Evolutionary conservation across 2,113 vertebrate species (phyloP), one percentile per base, ranked within the genome.

Genomic region (Hemibagrus wyckioides): DNA sequence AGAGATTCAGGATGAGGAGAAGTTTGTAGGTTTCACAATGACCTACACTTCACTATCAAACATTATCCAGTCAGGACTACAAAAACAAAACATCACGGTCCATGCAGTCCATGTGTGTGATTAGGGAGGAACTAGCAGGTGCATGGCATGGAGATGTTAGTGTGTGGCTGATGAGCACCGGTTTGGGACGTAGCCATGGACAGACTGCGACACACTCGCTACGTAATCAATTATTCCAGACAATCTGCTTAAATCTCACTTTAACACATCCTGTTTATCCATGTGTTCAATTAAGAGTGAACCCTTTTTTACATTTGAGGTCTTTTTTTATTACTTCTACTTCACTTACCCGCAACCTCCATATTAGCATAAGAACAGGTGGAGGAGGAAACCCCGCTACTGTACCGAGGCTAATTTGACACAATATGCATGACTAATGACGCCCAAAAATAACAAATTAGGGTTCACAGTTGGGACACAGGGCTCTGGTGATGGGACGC

Each of bases 371-470:
- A 52, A 67, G 48, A 84, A 36, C 83, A 84, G 83, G 83, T 84
- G 83, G 83, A 85, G 33, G 36, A 85, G 83, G 83, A 75, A 85
- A 85, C 83, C 83, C 83, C 83, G 52, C 83, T 50, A 85, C 83
- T 85, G 83, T 85, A 85, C 50, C 36, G 17, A 57, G 83, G 50
- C 69, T 85, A 75, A 85, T 85, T 85, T 85, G 83, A 85, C 83
- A 85, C 83, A 75, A 71, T 85, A 85, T 75, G 67, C 83, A 85
- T 75, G 83, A 87, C 86, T 75, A 83, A 77, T 63, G 80, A 67
- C n/a, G 73, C 82, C 82, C 86, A 67, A 61, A 83, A 83, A 77
- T 82, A 87, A 87, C 80, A 87, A 84, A 79, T 77, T 76, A 83
- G 81, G 48, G 21, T 61, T 56, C 71, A 67, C 44, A 39, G 71